Percentiles rank a stretch among this genome's conserved stretches.
Conservation (phyloP, 2,797 vertebrate species). For the Xenentodon cancila region DNA sequence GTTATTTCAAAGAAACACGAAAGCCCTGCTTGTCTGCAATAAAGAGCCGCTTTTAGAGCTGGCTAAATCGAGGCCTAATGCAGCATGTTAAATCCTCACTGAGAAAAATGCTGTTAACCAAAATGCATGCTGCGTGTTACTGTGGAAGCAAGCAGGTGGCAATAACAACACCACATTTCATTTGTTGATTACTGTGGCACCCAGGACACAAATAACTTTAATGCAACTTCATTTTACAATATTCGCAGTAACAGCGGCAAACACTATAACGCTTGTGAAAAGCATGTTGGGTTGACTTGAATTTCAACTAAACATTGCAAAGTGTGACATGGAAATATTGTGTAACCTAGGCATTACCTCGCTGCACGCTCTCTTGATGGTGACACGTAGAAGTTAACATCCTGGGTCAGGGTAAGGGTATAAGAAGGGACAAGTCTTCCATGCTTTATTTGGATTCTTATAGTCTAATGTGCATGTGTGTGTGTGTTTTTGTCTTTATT, state of each 20-base stretch:
- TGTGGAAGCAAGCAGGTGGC: neutral
- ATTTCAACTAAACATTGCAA: too few species aligned
- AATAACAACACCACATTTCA: conserved; percentile 2
- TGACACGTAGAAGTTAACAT: conserved; percentile 7
- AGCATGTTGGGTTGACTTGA: neutral
- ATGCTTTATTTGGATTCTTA: conserved; percentile 27
- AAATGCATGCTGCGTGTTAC: conserved; percentile 1
- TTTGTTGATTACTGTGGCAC: conserved; percentile 16
- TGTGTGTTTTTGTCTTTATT: conserved; percentile 4
- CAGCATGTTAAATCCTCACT: conserved; percentile 18
- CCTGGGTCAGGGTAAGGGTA: neutral
- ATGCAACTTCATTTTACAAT: conserved; percentile 3
- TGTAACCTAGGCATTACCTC: neutral
- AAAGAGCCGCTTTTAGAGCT: conserved; percentile 37
- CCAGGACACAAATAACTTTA: conserved; percentile 13
- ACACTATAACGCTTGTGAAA: conserved; percentile 1
- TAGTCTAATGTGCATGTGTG: conserved; percentile 2
- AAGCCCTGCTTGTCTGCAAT: conserved; percentile 31
- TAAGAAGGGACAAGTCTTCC: conserved; percentile 26
- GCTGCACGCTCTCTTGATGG: conserved; percentile 9
- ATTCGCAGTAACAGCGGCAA: neutral
- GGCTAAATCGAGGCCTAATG: conserved; percentile 20
- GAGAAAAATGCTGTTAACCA: conserved; percentile 5
- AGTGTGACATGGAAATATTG: conserved; percentile 4
- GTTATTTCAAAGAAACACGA: conserved; percentile 39